A percentile compares a stretch with the other conserved stretches of the same genome.
phyloP scores from a whole-genome alignment of 2,797 vertebrate species.

The Notamacropus eugenii region DNA sequence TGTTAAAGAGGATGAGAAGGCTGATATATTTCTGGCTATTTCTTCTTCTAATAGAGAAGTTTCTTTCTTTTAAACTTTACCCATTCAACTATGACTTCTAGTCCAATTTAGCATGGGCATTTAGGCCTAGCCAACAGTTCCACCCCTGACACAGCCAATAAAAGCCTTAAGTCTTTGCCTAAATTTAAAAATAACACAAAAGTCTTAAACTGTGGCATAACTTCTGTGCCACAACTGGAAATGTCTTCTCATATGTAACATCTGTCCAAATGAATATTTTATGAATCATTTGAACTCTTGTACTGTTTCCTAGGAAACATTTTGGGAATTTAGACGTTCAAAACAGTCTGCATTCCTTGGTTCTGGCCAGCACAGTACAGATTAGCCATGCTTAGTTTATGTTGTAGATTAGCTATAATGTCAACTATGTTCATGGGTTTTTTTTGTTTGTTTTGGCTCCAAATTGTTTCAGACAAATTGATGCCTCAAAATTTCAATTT shows the following conservation, averaged over 20 bases:
- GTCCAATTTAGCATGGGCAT: background rate
- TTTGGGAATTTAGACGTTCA: slow-evolving; percentile 13
- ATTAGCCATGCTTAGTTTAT: background rate
- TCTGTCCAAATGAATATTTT: slow-evolving; percentile 11
- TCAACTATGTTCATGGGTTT: background rate
- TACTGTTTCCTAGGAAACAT: slow-evolving; percentile 26
- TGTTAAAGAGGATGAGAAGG: background rate
- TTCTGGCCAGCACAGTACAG: background rate
- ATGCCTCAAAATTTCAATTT: background rate
- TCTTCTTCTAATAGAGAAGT: slow-evolving; percentile 23
- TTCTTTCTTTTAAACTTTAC: slow-evolving; percentile 28
- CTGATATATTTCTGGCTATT: background rate
- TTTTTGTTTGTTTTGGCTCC: background rate
- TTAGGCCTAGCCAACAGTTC: background rate
- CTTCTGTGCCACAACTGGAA: slow-evolving; percentile 43
- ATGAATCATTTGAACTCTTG: background rate
- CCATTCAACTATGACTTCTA: slow-evolving; percentile 26
- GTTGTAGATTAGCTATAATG: background rate
- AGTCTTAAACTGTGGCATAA: slow-evolving; percentile 2
- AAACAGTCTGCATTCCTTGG: slow-evolving; percentile 6
- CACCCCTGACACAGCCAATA: background rate
- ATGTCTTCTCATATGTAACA: background rate
- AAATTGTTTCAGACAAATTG: background rate
- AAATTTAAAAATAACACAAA: slow-evolving; percentile 6
- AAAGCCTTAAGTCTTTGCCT: background rate